Base-by-base conservation (phyloP, 2,797 vertebrate species). In the Pteronotus mesoamericanus region DNA sequence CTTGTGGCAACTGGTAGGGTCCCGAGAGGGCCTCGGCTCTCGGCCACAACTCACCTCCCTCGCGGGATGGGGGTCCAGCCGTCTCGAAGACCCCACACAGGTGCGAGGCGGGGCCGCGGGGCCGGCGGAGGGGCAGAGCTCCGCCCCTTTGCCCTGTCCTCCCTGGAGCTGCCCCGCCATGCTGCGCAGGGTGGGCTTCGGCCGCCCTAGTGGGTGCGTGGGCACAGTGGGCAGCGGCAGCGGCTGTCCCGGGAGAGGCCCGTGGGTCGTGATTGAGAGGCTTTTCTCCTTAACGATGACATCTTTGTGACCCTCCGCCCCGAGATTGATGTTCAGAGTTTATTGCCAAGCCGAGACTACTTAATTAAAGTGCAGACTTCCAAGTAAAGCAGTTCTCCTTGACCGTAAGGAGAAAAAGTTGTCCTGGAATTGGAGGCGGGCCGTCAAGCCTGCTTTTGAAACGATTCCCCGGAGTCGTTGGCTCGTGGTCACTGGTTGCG, bases 361-460 rank as follows among this genome's bases (percentile, higher is more conserved):
- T 86, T 94, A 94, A 74, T 86, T 82, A 46, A 85, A 39, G 71
- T 26, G 84, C 78, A 87, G 69, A 53, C 68, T 75, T 95, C 85
- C 29, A 66, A 26, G 15, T 77, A 9, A 6, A 39, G 86, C 10
- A 2, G 7, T 66, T 84, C 22, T 32, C 66, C 72, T 91, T 80
- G 87, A 88, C 48, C 26, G 92, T 82, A 83, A 59, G 42, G 44
- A 46, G 34, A 44, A 75, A 22, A 74, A 39, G 34, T 3, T 9
- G 34, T 61, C 42, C 92, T 80, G 37, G 66, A 37, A 92, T 95
- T 61, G 80, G 94, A 68, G 19, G 64, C 5, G 77, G 85, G 24
- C 16, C 39, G 4, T 66, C 19, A 26, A 22, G 32, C 26, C 75
- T 71, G 75, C 21, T 75, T 82, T 42, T 14, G 34, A 74, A 84